phyloP scores from a whole-genome alignment of 2,113 vertebrate species.

The Harpagus bidentatus region DNA sequence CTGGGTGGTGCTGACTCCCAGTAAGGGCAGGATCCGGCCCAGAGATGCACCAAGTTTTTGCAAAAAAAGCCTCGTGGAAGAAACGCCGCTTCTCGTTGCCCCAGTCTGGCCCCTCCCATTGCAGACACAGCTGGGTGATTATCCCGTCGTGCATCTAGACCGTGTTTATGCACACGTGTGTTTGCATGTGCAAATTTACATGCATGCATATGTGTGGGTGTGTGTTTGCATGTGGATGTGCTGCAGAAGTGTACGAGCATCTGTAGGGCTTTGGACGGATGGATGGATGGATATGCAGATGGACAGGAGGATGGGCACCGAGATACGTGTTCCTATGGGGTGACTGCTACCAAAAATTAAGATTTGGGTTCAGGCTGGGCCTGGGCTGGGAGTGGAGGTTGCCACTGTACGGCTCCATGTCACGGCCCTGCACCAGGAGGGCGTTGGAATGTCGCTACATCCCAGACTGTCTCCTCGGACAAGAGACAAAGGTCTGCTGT shows the following conservation, averaged over 20 bases:
- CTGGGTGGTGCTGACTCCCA: background rate
- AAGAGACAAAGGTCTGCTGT: background rate
- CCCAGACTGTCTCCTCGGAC: background rate
- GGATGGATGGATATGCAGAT: background rate
- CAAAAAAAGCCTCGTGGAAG: background rate
- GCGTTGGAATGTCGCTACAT: background rate
- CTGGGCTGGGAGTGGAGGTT: too few species aligned
- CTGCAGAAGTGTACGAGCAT: background rate
- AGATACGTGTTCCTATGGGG: too few species aligned
- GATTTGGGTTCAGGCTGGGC: too few species aligned
- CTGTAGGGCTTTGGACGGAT: background rate
- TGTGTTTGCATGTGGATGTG: background rate
- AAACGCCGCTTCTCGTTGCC: accelerated
- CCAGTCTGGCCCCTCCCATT: background rate
- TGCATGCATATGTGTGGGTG: accelerated
- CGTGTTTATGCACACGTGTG: background rate
- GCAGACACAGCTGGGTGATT: background rate
- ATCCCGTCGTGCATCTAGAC: accelerated
- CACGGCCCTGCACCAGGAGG: background rate
- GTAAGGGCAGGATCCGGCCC: background rate
- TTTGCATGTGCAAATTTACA: background rate
- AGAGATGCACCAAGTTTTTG: background rate
- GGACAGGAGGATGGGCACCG: background rate
- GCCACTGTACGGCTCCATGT: accelerated
- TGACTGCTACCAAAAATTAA: background rate